phyloP scores from a whole-genome alignment of 30 jellyfish, hydroid and myxozoan genomes.

The Hydractinia symbiolongicarpus region DNA sequence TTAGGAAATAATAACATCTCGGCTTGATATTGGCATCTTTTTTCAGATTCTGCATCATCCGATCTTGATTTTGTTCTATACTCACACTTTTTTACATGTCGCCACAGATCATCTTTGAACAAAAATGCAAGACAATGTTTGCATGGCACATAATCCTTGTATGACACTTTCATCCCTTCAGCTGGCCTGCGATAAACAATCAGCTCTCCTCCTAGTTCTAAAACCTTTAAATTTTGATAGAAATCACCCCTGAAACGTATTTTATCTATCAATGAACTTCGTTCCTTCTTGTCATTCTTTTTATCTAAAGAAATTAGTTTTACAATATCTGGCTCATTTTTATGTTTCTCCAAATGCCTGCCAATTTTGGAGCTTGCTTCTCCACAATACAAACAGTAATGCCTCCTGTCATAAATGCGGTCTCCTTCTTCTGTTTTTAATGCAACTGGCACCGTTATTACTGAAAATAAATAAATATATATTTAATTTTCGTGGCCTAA shows the following conservation, averaged over 20 bases:
- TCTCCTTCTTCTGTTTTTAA: too few species aligned
- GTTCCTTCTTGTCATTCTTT: background rate
- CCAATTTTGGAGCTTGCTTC: too few species aligned
- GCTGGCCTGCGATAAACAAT: constrained; percentile 5
- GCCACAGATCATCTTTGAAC: constrained; percentile 43
- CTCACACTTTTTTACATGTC: constrained; percentile 37
- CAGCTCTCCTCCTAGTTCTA: constrained; percentile 36
- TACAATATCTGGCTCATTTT: too few species aligned
- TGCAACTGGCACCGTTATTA: too few species aligned
- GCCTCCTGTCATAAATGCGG: too few species aligned
- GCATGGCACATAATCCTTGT: constrained; percentile 28
- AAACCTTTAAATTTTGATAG: constrained; percentile 32
- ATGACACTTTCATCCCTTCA: background rate
- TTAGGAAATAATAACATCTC: background rate
- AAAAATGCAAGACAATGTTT: constrained; percentile 38
- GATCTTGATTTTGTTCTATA: background rate
- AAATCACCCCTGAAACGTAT: constrained; percentile 36
- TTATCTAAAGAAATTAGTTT: too few species aligned
- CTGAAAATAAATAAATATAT: too few species aligned
- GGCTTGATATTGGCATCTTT: background rate
- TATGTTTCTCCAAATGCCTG: too few species aligned
- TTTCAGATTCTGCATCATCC: background rate
- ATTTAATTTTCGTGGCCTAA: too few species aligned
- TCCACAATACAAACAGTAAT: too few species aligned
- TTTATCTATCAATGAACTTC: constrained; percentile 16